Percentiles rank a stretch among this genome's conserved stretches.
Conservation (phyloP, 2,888 invertebrate species). For the Ptychoptera albimana region DNA sequence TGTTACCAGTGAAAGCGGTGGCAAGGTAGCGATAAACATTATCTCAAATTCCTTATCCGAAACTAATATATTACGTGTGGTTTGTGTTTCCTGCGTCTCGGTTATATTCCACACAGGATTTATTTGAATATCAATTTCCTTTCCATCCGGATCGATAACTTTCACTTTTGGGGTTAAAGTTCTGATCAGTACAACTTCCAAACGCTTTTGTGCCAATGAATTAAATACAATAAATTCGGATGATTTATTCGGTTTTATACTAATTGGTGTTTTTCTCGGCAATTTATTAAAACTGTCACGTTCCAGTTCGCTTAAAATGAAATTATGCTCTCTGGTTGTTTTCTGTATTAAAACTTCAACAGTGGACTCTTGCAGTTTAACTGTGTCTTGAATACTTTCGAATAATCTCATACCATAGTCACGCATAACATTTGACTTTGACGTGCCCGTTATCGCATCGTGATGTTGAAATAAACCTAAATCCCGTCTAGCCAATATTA, state of each 20-base stretch:
- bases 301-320: constrained; percentile 47
- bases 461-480: constrained; percentile 92
- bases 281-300: constrained; percentile 66
- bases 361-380: constrained; percentile 59
- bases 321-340: constrained; percentile 23
- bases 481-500: constrained; percentile 65
- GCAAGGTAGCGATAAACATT: constrained; percentile 63
- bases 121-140: constrained; percentile 60
- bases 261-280: constrained; percentile 55
- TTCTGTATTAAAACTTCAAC: constrained; percentile 39
- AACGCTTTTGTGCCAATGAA: constrained; percentile 58
- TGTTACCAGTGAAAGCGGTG: constrained; percentile 57
- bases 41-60: constrained; percentile 45
- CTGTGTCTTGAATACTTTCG: constrained; percentile 64
- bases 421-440: constrained; percentile 79
- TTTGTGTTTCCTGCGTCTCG: constrained; percentile 24
- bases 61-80: constrained; percentile 27
- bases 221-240: constrained; percentile 61
- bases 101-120: constrained; percentile 70
- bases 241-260: constrained; percentile 39
- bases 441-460: constrained; percentile 94
- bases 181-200: constrained; percentile 59
- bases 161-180: constrained; percentile 54
- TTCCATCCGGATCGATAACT: constrained; percentile 46
- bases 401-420: constrained; percentile 82